A percentile compares a stretch with the other conserved stretches of the same genome.
Conservation (phyloP, 1,140 invertebrate genomes). For the Onthophagus taurus region DNA sequence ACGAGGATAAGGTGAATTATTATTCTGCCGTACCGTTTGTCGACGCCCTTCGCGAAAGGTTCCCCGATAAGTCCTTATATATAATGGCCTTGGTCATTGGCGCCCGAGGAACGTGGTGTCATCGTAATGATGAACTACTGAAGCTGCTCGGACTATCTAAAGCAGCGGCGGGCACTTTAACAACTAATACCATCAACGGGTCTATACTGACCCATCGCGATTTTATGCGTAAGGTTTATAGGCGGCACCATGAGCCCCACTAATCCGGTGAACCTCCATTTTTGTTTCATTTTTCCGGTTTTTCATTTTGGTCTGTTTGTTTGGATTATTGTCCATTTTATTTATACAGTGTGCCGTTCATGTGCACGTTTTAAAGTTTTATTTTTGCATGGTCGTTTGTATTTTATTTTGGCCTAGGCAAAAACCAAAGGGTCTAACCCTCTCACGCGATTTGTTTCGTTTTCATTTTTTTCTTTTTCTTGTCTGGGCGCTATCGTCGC, state of each 20-base stretch:
- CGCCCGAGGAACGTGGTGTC: constrained; percentile 5
- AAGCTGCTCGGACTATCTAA: not conserved
- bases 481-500: not conserved
- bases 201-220: not conserved
- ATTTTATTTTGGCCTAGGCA: not conserved
- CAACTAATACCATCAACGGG: not conserved
- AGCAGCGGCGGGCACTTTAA: not conserved
- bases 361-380: not conserved
- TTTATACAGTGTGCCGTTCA: not conserved
- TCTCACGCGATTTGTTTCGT: not conserved
- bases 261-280: not conserved
- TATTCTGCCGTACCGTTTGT: not conserved
- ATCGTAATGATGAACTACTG: not conserved
- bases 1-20: constrained; percentile 1
- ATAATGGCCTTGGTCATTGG: constrained; percentile 1
- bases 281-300: not conserved
- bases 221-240: constrained; percentile 1
- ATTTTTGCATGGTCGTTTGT: no score
- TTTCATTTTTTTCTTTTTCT: not conserved
- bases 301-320: no score
- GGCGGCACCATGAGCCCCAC: not conserved
- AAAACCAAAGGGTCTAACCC: not conserved
- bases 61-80: not conserved
- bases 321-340: no score
- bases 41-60: not conserved